Base-by-base conservation (phyloP, 2,113 vertebrate species). In the Tamias sibiricus region DNA sequence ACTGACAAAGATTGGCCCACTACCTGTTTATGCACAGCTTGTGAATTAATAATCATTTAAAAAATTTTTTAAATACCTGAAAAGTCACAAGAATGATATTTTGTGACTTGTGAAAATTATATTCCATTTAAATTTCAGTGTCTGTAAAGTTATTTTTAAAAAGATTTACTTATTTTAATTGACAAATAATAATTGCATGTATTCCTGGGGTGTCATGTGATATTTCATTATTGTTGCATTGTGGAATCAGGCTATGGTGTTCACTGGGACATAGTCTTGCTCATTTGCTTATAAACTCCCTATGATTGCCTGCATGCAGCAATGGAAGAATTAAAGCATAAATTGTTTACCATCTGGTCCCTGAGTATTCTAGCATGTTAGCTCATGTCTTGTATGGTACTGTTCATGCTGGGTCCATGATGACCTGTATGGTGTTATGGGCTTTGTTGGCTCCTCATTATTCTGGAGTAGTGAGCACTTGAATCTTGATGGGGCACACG, bases 21-120 rank as follows among this genome's bases (percentile, higher is more conserved):
- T 77, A 28, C 20, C 68, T 5, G 6, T 62, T 89, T 82, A 0
- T 24, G 47, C n/a, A 20, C 13, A 89, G 17, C 19, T 84, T 24
- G 22, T 44, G 66, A 85, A 40, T 8, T 80, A 85, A 92, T 4
- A 62, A 30, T 72, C 47, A 24, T 32, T 90, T n/a, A n/a, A n/a
- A n/a, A n/a, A n/a, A n/a, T n/a, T 77, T 79, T 83, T 95, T 75
- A 87, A 84, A 52, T 62, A 9, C 8, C 30, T 54, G 42, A 74
- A 44, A 40, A 77, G 42, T 2, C 49, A 64, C 42, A 42, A n/a
- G 40, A 79, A 92, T 35, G 57, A 71, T 77, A 90, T 90, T 88
- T 94, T 84, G 35, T 88, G 79, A 84, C 32, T 49, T 32, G 16
- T 28, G 17, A 84, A 95, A 42, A 52, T 76, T 47, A 81, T 14